Evolutionary conservation across 2,797 vertebrate genomes (phyloP), one percentile per base, ranked within the genome.

Genomic region (Pangasius djambal): DNA sequence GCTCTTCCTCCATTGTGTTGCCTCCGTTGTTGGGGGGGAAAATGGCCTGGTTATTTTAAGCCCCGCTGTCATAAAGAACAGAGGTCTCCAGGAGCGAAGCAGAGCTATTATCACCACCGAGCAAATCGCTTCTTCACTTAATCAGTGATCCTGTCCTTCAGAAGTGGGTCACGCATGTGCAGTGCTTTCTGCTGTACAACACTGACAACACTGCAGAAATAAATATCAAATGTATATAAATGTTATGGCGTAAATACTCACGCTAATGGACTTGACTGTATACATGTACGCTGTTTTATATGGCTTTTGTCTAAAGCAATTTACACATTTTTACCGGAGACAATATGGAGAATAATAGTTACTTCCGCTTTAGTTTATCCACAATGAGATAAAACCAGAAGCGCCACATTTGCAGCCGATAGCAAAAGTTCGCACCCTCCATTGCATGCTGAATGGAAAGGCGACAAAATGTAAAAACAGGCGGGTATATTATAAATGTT

Each of bases 31-130:
- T 92, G 92, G 55, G 91, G 91, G 78, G 69, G 89, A 78, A 88
- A 90, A 89, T 87, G 88, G 87, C 48, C 86, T 93, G 90, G 88
- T 95, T 94, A 94, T 94, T 96, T 95, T 94, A 95, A 94, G 94
- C 91, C 90, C 88, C 10, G 89, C 90, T 93, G 92, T 83, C 84
- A 94, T 93, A 94, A 94, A 92, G 89, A 81, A 44, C 83, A 88
- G 74, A 90, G 90, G 91, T 95, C 89, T 93, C 7, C 44, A 83
- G 86, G 91, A 92, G 93, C 48, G 12, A 74, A 69, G 37, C 59
- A 87, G 72, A 92, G 89, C 92, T 57, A 75, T 95, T 96, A 96
- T 96, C 95, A 20, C 93, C 65, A 82, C 1, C 81, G 87, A 93
- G 92, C 95, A 94, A 93, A 93, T 93, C 87, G 91, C 93, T 90